These are phyloP conservation scores for Neotoxoptera formosana DNA, from an alignment of 1,140 invertebrate genomes.

Conservation along the genomic window DNA sequence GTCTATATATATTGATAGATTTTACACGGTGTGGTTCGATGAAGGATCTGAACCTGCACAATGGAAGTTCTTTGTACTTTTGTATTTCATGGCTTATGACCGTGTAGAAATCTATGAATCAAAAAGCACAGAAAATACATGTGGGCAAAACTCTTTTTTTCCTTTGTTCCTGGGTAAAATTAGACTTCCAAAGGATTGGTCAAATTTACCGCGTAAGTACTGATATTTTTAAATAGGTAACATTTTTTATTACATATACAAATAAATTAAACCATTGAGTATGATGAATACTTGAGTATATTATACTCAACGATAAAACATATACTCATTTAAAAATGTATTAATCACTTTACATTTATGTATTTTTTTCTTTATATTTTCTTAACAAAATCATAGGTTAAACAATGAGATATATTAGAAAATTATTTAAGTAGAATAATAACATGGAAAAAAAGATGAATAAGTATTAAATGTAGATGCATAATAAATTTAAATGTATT, in stretches of 20 bases:
- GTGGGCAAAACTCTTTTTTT: constrained; percentile 78
- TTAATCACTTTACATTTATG: not conserved
- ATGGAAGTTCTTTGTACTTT: constrained; percentile 69
- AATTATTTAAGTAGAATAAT: too few species aligned
- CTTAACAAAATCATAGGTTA: too few species aligned
- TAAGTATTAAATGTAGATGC: not conserved
- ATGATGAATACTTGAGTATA: not conserved
- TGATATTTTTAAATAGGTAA: not conserved
- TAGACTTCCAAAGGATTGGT: constrained; percentile 82
- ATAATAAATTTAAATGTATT: not conserved
- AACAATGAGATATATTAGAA: too few species aligned
- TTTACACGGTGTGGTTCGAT: constrained; percentile 82
- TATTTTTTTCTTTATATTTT: too few species aligned
- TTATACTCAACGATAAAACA: not conserved
- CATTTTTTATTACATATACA: not conserved
- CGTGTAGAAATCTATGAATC: constrained; percentile 79
- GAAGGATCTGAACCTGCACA: constrained; percentile 72
- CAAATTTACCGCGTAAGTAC: constrained; percentile 69
- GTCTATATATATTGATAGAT: constrained; percentile 65
- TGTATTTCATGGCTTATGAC: constrained; percentile 83
- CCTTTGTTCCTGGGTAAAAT: constrained; percentile 76
- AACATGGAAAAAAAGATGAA: too few species aligned
- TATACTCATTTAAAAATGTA: not conserved
- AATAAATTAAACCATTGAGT: not conserved
- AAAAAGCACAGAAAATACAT: constrained; percentile 68